Evolutionary conservation across 2,113 vertebrate species (phyloP).

Genomic region (Callipepla californica): DNA sequence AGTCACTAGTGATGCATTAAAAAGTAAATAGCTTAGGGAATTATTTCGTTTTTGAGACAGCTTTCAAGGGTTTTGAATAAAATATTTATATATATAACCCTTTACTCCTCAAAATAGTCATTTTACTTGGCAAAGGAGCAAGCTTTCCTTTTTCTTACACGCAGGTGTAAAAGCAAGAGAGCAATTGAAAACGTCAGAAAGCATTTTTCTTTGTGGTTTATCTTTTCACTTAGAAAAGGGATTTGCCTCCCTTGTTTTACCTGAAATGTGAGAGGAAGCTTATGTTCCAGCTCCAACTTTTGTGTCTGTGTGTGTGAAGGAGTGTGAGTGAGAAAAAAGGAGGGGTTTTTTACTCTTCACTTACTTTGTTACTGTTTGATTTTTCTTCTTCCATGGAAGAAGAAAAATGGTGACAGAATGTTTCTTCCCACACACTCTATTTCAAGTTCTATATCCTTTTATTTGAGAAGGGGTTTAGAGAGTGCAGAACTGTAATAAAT

Average conservation of each 20-base stretch:
- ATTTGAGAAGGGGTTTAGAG: constrained; percentile 42
- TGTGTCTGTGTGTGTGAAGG: neutral
- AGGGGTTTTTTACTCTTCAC: neutral
- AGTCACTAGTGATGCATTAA: neutral
- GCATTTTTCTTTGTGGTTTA: neutral
- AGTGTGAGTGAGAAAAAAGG: neutral
- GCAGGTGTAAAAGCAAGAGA: neutral
- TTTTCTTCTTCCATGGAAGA: constrained; percentile 27
- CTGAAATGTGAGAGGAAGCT: neutral
- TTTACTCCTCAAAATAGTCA: neutral
- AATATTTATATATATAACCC: neutral
- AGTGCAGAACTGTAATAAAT: constrained; percentile 41
- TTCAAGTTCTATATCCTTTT: constrained; percentile 44
- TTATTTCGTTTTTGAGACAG: neutral
- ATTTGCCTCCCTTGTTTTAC: neutral
- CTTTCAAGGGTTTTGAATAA: neutral
- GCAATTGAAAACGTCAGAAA: neutral
- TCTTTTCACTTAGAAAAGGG: neutral
- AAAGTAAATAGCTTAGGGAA: neutral
- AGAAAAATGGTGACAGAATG: constrained; percentile 44
- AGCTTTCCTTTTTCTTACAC: neutral
- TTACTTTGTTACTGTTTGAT: neutral
- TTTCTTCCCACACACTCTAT: constrained; percentile 53
- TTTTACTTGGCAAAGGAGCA: neutral
- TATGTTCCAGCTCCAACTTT: neutral